These are phyloP conservation scores for Butastur rufipennis DNA, from an alignment of 2,113 vertebrate species.

Conservation along the genomic window DNA sequence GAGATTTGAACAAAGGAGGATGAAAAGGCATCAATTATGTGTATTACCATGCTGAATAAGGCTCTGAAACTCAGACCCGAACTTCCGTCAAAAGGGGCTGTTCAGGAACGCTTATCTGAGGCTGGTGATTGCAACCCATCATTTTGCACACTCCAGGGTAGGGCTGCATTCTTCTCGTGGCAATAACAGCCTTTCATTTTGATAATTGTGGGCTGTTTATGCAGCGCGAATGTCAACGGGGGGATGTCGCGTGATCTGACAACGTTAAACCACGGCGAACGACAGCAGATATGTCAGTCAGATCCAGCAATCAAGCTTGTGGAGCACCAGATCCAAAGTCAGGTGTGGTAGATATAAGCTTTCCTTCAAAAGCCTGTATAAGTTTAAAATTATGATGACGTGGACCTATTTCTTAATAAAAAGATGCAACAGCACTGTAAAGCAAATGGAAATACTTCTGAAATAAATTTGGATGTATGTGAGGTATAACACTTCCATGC, in stretches of 20 bases:
- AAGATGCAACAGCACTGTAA: not conserved
- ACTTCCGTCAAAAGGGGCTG: not conserved
- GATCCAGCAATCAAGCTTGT: not conserved
- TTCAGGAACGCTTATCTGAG: not conserved
- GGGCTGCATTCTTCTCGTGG: not conserved
- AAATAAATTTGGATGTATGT: rapidly evolving
- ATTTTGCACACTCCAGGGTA: not conserved
- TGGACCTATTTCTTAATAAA: not conserved
- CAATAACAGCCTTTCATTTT: not conserved
- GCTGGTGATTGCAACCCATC: not conserved
- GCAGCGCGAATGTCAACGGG: not conserved
- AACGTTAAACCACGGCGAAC: not conserved
- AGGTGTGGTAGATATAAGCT: not conserved
- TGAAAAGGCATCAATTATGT: slow-evolving; percentile 48
- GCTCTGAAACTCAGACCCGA: not conserved
- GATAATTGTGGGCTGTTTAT: not conserved
- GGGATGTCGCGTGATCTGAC: not conserved
- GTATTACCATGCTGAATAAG: slow-evolving; percentile 8
- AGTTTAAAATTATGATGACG: not conserved
- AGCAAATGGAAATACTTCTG: not conserved
- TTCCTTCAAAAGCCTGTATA: not conserved
- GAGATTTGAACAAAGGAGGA: slow-evolving; percentile 7
- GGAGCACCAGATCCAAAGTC: not conserved
- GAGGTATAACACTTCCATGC: rapidly evolving
- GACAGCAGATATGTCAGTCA: not conserved